Evolutionary conservation across 2,888 invertebrate species (phyloP), one percentile per base, ranked within the genome.

Genomic region (Nebria salina): DNA sequence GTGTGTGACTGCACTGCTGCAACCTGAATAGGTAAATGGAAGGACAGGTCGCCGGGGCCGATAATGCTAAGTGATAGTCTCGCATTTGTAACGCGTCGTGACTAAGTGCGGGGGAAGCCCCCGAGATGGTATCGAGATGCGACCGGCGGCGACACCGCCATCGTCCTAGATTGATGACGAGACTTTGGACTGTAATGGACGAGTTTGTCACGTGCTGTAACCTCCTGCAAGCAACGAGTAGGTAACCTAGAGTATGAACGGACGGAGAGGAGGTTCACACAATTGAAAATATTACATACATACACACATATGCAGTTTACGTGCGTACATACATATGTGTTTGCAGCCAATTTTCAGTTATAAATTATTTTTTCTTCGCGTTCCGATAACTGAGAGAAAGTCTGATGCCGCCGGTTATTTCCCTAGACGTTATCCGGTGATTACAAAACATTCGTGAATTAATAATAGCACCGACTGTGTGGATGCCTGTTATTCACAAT

Each of bases 361-460:
- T 66, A 70, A 20, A 41, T 68, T 76, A 43, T 76, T 76, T 26
- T 66, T 66, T 79, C 64, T 64, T 42, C 79, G 20, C 54, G 54
- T 11, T 43, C 65, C 74, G 25, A 34, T 34, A 34, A 34, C 34
- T 34, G 34, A 34, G 34, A 34, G 34, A 34, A 34, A 34, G 34
- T 34, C 42, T 9, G n/a, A 25, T 7, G 64, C 77, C 77, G 20
- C 15, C 75, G 13, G 80, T 76, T 81, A 81, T 81, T 81, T 81
- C 81, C 81, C 81, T 76, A 81, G 81, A 81, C 81, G 76, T 81
- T 76, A 76, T 66, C 76, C 65, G 65, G 76, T 81, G 81, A 81
- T 81, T 81, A 81, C 81, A 81, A 72, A 81, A 81, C 81, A 76
- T 76, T 81, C 76, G 72, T 81, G 81, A 81, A 81, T 81, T 81